These are phyloP conservation scores for Stenurella melanura DNA, from an alignment of 2,888 invertebrate genomes.

Conservation along the genomic window DNA sequence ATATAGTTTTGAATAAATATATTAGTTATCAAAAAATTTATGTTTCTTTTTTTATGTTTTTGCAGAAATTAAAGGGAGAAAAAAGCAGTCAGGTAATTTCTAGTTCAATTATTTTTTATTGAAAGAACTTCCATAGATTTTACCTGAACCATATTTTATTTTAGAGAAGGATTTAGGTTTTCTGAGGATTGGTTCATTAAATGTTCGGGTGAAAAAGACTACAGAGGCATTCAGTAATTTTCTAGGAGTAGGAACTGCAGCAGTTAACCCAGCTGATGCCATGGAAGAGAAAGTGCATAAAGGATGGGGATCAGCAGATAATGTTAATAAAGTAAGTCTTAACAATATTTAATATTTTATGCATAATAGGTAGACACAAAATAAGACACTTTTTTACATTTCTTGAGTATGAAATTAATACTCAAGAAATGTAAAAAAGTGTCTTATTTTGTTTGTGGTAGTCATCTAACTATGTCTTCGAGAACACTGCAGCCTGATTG, in stretches of 20 bases:
- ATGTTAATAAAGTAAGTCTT: slow-evolving; percentile 80
- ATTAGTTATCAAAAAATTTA: slow-evolving; percentile 51
- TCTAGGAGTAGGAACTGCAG: slow-evolving; percentile 83
- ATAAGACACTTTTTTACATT: too few relatives aligned
- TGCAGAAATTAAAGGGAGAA: slow-evolving; percentile 84
- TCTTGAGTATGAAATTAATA: too few relatives aligned
- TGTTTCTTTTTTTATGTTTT: slow-evolving; percentile 63
- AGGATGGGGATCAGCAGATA: slow-evolving; percentile 93
- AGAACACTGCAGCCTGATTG: too few relatives aligned
- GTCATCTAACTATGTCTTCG: too few relatives aligned
- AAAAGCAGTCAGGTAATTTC: slow-evolving; percentile 80
- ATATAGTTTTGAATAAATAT: slow-evolving; percentile 17
- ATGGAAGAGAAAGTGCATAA: slow-evolving; percentile 85
- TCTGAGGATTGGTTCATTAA: slow-evolving; percentile 92
- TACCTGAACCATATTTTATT: slow-evolving; percentile 59
- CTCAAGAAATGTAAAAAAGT: too few relatives aligned
- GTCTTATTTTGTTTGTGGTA: too few relatives aligned
- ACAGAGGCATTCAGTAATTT: slow-evolving; percentile 95
- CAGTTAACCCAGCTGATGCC: slow-evolving; percentile 69
- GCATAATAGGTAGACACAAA: too few relatives aligned
- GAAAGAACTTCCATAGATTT: background rate
- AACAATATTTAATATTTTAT: background rate
- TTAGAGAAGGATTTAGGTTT: slow-evolving; percentile 92
- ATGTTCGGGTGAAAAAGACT: slow-evolving; percentile 93
- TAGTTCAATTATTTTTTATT: background rate